phyloP scores from a whole-genome alignment of 2,113 vertebrate species.

The Rhinichthys klamathensis region DNA sequence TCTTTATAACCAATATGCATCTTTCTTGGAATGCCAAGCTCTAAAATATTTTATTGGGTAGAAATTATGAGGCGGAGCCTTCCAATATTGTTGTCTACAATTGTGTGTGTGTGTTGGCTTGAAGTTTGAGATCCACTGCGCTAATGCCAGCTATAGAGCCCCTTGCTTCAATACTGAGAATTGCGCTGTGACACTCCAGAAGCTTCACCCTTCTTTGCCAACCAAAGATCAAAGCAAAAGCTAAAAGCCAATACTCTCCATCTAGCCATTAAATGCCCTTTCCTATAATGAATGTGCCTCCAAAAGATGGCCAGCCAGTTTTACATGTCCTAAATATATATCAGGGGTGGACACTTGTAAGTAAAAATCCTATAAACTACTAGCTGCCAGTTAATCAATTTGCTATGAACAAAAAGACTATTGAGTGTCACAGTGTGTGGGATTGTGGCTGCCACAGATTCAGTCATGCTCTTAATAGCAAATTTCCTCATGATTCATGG shows the following conservation, averaged over 20 bases:
- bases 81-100: too few species aligned
- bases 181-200: too few species aligned
- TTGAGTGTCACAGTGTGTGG: neutral
- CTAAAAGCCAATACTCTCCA: neutral
- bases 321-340: neutral
- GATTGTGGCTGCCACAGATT: neutral
- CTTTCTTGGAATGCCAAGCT: too few species aligned
- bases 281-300: neutral
- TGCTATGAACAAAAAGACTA: conserved; percentile 18
- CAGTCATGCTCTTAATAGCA: conserved; percentile 9
- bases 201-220: too few species aligned
- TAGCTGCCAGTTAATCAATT: conserved; percentile 1
- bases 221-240: neutral
- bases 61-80: too few species aligned
- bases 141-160: too few species aligned
- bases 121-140: too few species aligned
- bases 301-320: conserved; percentile 3
- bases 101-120: too few species aligned
- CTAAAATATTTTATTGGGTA: too few species aligned
- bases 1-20: too few species aligned
- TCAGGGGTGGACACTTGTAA: neutral
- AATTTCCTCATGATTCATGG: conserved; percentile 21
- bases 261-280: conserved; percentile 2
- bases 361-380: neutral
- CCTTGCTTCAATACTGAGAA: too few species aligned